Evolutionary conservation across 2,797 vertebrate species (phyloP).

Genomic region (Cryptoprocta ferox): DNA sequence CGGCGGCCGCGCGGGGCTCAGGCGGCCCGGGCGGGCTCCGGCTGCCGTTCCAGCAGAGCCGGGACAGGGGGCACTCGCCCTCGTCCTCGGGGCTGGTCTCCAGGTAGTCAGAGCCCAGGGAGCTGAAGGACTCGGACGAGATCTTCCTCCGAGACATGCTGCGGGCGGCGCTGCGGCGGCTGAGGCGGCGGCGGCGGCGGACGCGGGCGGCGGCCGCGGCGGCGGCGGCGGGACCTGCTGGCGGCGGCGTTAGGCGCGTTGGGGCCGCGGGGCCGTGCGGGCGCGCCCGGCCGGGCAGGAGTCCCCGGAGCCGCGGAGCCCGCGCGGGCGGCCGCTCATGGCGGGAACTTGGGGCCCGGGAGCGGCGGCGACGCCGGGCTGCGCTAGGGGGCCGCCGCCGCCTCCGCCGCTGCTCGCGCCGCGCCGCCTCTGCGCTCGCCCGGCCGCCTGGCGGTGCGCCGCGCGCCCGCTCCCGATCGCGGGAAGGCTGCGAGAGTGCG

Average conservation of each 20-base stretch:
- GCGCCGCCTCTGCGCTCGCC: constrained; percentile 53
- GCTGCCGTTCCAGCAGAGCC: constrained; percentile 94
- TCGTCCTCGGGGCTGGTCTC: constrained; percentile 95
- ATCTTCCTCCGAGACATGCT: constrained; percentile 96
- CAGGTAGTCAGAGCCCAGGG: constrained; percentile 95
- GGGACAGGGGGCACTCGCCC: constrained; percentile 90
- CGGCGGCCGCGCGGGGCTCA: constrained; percentile 60
- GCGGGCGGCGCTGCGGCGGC: constrained; percentile 59
- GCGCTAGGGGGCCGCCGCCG: constrained; percentile 9
- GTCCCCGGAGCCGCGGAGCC: constrained; percentile 51
- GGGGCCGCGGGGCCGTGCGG: constrained; percentile 17
- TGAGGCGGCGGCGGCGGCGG: not conserved
- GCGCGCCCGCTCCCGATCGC: not conserved
- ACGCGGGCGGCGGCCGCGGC: not conserved
- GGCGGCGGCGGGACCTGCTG: not conserved
- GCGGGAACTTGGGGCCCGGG: constrained; percentile 70
- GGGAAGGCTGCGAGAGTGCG: not conserved
- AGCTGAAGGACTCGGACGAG: constrained; percentile 98
- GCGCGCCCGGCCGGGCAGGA: not conserved
- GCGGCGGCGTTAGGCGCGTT: constrained; percentile 56
- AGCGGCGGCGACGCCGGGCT: not conserved
- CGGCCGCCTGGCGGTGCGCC: not conserved
- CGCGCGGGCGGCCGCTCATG: constrained; percentile 67
- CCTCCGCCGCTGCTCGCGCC: constrained; percentile 39
- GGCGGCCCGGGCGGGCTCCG: constrained; percentile 88